Conservation (phyloP, 2,797 vertebrate genomes). For the Adelosebastes latens region DNA sequence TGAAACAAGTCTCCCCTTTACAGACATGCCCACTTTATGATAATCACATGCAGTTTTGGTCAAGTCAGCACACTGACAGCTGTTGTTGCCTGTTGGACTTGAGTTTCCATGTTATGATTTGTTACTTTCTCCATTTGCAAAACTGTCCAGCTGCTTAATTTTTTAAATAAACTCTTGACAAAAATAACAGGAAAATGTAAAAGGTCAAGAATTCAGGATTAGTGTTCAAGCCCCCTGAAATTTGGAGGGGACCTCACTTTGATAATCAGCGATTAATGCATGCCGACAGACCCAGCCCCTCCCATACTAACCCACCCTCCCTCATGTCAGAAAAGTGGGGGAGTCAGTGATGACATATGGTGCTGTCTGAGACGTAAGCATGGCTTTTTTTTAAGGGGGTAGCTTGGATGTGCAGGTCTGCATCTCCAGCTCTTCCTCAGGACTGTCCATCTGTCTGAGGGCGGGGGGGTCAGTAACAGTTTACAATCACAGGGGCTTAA, state of each 20-base stretch:
- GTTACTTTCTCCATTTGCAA: no score
- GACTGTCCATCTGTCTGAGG: constrained; percentile 73
- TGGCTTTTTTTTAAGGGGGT: constrained; percentile 14
- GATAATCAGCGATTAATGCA: constrained; percentile 47
- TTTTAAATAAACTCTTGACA: background rate
- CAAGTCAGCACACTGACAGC: no score
- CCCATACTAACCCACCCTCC: constrained; percentile 4
- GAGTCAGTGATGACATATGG: constrained; percentile 70
- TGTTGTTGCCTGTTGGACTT: no score
- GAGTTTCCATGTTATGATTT: no score
- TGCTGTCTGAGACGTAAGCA: constrained; percentile 59
- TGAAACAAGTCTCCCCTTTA: no score
- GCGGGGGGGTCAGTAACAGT: constrained; percentile 6
- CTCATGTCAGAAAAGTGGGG: constrained; percentile 10
- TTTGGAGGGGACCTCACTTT: background rate
- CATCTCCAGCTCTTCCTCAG: constrained; percentile 43
- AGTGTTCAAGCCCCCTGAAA: background rate
- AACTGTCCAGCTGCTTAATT: background rate
- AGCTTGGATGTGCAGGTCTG: constrained; percentile 14
- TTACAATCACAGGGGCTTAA: constrained; percentile 46
- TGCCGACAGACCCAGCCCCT: constrained; percentile 50
- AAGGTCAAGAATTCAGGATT: background rate
- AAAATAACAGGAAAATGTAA: background rate
- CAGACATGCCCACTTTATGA: no score
- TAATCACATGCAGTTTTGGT: no score